A percentile compares a stretch with the other conserved stretches of the same genome.
These are phyloP conservation scores for Hydriomena furcata DNA, from an alignment of 2,888 invertebrate species.

Conservation along the genomic window DNA sequence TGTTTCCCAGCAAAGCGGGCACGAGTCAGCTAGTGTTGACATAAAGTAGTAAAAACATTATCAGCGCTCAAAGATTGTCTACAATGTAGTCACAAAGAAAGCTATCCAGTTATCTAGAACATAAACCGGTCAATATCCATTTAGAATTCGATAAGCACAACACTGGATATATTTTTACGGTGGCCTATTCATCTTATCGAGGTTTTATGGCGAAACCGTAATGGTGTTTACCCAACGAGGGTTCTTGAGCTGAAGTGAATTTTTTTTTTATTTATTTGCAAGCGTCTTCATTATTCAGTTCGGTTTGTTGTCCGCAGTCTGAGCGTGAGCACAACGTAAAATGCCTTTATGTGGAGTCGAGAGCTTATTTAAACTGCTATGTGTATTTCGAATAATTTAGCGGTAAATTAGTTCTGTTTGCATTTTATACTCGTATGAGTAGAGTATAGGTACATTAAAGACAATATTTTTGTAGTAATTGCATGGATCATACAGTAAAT, in stretches of 20 bases:
- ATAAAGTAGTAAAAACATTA: no score
- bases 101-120: no score
- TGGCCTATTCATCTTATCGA: constrained; percentile 67
- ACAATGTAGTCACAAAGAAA: neutral
- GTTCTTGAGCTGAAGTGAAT: constrained; percentile 29
- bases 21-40: no score
- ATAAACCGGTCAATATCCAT: constrained; percentile 31
- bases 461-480: no score
- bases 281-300: constrained; percentile 48
- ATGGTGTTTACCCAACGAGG: constrained; percentile 57
- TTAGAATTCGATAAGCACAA: constrained; percentile 51
- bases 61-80: no score
- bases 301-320: constrained; percentile 36
- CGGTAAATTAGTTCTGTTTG: no score
- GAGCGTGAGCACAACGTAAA: neutral
- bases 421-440: no score
- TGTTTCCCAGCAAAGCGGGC: no score
- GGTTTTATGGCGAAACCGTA: constrained; percentile 61
- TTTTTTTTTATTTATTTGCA: constrained; percentile 58
- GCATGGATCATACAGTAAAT: no score
- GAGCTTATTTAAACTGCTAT: no score
- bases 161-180: constrained; percentile 59
- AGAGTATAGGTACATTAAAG: no score
- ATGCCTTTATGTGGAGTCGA: neutral
- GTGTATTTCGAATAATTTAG: no score